These are phyloP conservation scores for Pomacea canaliculata DNA, from an alignment of 2,888 invertebrate species.

Conservation along the genomic window DNA sequence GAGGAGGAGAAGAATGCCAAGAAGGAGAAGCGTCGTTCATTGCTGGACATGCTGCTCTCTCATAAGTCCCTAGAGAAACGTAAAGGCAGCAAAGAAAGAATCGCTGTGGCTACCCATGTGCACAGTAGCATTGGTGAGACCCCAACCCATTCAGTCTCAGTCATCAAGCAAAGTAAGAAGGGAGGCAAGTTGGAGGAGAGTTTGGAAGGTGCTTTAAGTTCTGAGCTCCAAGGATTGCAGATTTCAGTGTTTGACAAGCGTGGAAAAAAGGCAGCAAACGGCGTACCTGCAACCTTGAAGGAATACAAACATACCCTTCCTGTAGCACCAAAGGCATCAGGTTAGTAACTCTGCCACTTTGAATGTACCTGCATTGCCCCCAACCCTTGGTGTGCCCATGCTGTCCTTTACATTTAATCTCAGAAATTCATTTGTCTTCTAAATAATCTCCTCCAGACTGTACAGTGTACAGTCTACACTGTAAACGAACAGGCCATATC, in stretches of 20 bases:
- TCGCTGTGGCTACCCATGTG: conserved; percentile 11
- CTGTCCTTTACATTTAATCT: too few species aligned
- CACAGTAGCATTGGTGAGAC: neutral
- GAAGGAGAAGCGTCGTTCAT: conserved; percentile 58
- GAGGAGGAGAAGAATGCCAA: conserved; percentile 25
- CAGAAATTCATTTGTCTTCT: too few species aligned
- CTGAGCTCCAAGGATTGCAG: conserved; percentile 47
- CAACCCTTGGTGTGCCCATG: neutral
- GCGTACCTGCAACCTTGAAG: too few species aligned
- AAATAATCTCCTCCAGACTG: too few species aligned
- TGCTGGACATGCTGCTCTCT: conserved; percentile 52
- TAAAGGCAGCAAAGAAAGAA: conserved; percentile 26
- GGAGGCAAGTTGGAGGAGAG: conserved; percentile 21
- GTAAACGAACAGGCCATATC: too few species aligned
- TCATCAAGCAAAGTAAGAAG: conserved; percentile 30
- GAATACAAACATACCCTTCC: conserved; percentile 19
- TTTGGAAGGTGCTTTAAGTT: conserved; percentile 10
- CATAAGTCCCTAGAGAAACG: conserved; percentile 52
- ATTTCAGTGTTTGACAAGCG: conserved; percentile 49
- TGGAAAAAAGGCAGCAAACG: conserved; percentile 1
- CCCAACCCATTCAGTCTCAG: conserved; percentile 34
- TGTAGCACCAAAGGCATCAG: conserved; percentile 60
- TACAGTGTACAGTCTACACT: too few species aligned
- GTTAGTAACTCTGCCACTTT: neutral
- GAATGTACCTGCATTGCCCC: neutral